phyloP scores from a whole-genome alignment of 2,113 vertebrate species.

The Chaenogobius annularis region DNA sequence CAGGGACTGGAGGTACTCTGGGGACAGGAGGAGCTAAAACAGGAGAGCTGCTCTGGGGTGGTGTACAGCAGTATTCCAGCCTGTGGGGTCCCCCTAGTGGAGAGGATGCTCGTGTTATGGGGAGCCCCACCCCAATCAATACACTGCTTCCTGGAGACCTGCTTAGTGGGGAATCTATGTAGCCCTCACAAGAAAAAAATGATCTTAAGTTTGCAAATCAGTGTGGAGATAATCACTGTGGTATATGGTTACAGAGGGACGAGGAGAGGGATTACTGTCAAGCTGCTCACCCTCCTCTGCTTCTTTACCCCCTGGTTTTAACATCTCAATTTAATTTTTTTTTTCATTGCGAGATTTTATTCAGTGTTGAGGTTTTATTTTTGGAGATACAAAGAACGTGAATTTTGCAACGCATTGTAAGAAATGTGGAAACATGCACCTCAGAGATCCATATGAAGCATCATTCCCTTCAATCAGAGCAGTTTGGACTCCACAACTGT shows the following conservation, averaged over 20 bases:
- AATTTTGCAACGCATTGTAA: slow-evolving; percentile 45
- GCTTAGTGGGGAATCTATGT: slow-evolving; percentile 94
- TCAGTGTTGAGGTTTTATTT: slow-evolving; percentile 67
- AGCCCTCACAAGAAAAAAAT: slow-evolving; percentile 61
- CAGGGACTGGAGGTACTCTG: slow-evolving; percentile 49
- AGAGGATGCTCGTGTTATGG: slow-evolving; percentile 88
- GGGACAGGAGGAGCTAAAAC: slow-evolving; percentile 66
- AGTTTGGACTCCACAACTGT: slow-evolving; percentile 61
- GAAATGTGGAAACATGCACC: slow-evolving; percentile 65
- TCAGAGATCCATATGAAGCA: slow-evolving; percentile 68
- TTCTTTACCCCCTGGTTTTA: slow-evolving; percentile 53
- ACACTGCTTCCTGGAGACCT: slow-evolving; percentile 94
- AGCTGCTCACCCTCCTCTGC: slow-evolving; percentile 67
- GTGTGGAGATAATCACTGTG: slow-evolving; percentile 79
- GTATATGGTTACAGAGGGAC: slow-evolving; percentile 57
- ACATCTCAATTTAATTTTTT: slow-evolving; percentile 61
- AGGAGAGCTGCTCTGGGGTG: slow-evolving; percentile 88
- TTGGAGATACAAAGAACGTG: slow-evolving; percentile 46
- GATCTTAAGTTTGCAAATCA: slow-evolving; percentile 80
- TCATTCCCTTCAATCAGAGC: slow-evolving; percentile 79
- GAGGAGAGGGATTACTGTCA: slow-evolving; percentile 63
- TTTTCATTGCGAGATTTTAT: slow-evolving; percentile 53
- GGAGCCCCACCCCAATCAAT: slow-evolving; percentile 92
- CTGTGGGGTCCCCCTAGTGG: slow-evolving; percentile 90
- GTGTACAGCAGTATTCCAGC: slow-evolving; percentile 92